Evolutionary conservation across 2,797 vertebrate genomes (phyloP), one percentile per base, ranked within the genome.

Genomic region (Echiichthys vipera): DNA sequence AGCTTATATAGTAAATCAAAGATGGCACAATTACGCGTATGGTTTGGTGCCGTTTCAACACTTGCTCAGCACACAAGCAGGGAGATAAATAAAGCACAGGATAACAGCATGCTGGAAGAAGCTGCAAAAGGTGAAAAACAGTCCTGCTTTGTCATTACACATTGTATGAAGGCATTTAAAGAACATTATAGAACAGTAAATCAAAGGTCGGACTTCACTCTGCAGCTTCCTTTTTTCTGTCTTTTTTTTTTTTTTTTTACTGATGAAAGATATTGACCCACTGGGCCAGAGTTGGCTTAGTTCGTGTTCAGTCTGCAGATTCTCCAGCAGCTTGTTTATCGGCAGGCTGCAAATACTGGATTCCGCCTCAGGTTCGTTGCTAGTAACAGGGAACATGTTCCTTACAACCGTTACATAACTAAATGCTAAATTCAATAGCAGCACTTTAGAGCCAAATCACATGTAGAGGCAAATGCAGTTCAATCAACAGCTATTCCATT

Each of bases 401-500:
- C 39, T 58, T 49, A 37, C 55, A 40, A 49, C 46, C 39, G 66
- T 89, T 81, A 86, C 56, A 62, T 78, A 87, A 88, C 54, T 5
- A 22, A 73, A 74, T 72, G 58, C 64, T 65, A 70, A 73, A 61
- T 37, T 63, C 58, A 42, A 37, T 68, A 49, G 56, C 77, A 71
- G 46, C 58, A 67, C 58, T 71, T 72, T 64, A 65, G 47, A 67
- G 71, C 53, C 47, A 53, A 39, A 74, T n/a, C 32, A 49, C 25
- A 45, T 17, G 13, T 13, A 12, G n/a, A 30, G 14, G 12, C 29
- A 63, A 63, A 49, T n/a, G 32, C 46, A 65, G 61, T 70, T 85
- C 68, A 71, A 66, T 85, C 69, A 68, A 69, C 39, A 73, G 65
- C 51, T 34, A 37, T 87, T 92, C 78, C 25, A 78, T 57, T 74